Conservation (phyloP, 1,140 invertebrate species). For the Drosophila oshimai region DNA sequence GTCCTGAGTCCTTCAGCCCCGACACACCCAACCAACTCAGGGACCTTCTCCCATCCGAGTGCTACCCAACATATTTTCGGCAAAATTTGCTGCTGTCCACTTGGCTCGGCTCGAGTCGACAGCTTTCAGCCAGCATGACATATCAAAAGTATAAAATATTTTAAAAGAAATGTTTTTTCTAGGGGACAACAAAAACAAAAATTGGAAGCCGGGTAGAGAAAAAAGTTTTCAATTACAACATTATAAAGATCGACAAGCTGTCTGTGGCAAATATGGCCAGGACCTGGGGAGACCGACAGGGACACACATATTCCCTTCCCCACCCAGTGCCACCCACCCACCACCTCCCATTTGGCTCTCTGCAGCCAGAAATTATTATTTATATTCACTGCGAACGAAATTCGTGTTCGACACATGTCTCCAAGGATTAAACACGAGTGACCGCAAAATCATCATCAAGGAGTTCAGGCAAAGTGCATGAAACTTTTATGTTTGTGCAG, state of each 20-base stretch:
- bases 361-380: slow-evolving; percentile 75
- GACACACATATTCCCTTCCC: slow-evolving; percentile 21
- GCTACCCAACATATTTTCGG: slow-evolving; percentile 21
- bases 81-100: slow-evolving; percentile 47
- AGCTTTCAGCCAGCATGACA: slow-evolving; percentile 74
- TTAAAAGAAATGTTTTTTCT: slow-evolving; percentile 73
- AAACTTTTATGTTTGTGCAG: slow-evolving; percentile 10
- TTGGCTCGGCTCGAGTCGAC: slow-evolving; percentile 37
- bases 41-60: not conserved
- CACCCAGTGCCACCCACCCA: not conserved
- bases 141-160: slow-evolving; percentile 79
- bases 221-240: slow-evolving; percentile 82
- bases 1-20: slow-evolving; percentile 2
- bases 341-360: not conserved
- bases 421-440: slow-evolving; percentile 81
- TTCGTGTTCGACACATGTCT: slow-evolving; percentile 82
- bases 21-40: slow-evolving; percentile 16
- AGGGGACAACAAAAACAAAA: slow-evolving; percentile 25
- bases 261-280: slow-evolving; percentile 74
- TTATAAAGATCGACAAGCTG: slow-evolving; percentile 82
- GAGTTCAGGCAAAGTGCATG: slow-evolving; percentile 48
- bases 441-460: slow-evolving; percentile 82
- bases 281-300: slow-evolving; percentile 22
- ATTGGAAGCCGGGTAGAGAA: slow-evolving; percentile 21
- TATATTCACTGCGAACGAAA: slow-evolving; percentile 76